Conservation (phyloP, 1,140 invertebrate species). For the Pseudachorutes palmiensis region DNA sequence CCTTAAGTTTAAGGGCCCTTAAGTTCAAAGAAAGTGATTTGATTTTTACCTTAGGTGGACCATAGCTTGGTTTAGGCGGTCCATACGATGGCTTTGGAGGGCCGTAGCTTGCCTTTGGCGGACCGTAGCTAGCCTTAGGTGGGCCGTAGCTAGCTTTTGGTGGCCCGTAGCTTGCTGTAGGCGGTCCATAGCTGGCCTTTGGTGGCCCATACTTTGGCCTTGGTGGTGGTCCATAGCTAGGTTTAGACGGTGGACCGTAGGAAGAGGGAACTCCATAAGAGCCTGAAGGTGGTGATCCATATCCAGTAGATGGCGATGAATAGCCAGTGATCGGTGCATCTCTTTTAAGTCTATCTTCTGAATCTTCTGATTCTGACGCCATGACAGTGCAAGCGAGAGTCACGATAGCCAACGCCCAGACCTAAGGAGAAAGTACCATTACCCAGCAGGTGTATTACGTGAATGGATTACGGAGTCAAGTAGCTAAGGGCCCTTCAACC, state of each 20-base stretch:
- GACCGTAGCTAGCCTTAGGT: not conserved
- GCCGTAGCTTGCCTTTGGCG: not conserved
- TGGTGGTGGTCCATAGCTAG: not conserved
- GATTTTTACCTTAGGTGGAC: not conserved
- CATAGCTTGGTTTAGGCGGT: not conserved
- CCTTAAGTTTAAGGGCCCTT: not conserved
- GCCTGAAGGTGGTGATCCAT: not conserved
- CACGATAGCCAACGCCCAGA: not conserved
- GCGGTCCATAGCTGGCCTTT: not conserved
- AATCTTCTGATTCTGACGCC: not conserved
- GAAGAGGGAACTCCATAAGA: not conserved
- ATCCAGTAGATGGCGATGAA: not conserved
- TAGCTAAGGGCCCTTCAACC: not conserved
- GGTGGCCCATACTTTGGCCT: not conserved
- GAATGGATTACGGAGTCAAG: not conserved
- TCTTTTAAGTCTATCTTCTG: not conserved
- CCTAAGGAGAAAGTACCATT: not conserved
- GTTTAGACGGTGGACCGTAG: not conserved
- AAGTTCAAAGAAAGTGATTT: not conserved
- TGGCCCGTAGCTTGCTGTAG: not conserved
- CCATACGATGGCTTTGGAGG: not conserved
- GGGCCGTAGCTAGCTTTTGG: not conserved
- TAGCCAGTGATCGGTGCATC: constrained; percentile 8
- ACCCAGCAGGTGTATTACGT: not conserved
- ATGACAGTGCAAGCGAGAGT: not conserved